These are phyloP conservation scores for Capromys pilorides DNA, from an alignment of 2,797 vertebrate species.

Conservation along the genomic window DNA sequence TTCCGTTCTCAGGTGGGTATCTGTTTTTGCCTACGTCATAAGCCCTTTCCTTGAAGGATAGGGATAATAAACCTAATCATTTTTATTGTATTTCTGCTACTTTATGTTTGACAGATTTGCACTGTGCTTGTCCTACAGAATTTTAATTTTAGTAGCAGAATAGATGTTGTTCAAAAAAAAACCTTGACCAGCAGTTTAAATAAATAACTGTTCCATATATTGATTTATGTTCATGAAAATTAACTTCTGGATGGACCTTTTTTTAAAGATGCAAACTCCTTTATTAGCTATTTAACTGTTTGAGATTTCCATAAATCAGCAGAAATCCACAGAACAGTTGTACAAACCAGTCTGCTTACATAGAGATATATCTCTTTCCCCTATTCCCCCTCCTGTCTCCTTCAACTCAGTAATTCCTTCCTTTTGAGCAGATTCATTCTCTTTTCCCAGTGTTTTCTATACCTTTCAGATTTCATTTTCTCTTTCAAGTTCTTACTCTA, in stretches of 20 bases:
- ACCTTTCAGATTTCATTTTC: no score
- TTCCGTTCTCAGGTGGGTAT: not conserved
- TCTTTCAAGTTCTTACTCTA: no score
- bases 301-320: no score
- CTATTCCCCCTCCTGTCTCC: no score
- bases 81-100: not conserved
- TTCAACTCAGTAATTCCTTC: no score
- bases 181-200: not conserved
- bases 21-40: not conserved
- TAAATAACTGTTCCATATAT: not conserved
- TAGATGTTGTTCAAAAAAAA: not conserved
- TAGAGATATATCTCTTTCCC: no score
- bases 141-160: not conserved
- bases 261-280: not conserved
- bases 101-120: not conserved
- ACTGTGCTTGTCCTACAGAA: not conserved
- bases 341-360: no score
- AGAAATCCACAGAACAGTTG: no score
- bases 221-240: not conserved
- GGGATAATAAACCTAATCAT: not conserved
- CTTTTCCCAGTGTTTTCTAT: no score
- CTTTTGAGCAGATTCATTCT: no score
- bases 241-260: not conserved
- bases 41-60: not conserved
- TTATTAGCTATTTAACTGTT: no score